phyloP scores from a whole-genome alignment of 2,888 invertebrate genomes.

The Laothoe populi region DNA sequence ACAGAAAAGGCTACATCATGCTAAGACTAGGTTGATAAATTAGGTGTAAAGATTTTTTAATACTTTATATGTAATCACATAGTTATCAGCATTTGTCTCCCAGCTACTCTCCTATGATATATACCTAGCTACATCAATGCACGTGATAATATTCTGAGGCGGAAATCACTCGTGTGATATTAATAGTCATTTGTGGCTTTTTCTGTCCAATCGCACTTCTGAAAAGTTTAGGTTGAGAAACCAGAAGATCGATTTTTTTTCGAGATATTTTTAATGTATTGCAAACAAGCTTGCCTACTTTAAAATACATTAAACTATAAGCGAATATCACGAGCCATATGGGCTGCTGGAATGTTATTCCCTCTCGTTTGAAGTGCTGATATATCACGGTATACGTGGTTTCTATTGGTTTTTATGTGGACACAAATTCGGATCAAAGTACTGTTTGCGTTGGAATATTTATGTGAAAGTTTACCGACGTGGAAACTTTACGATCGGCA shows the following conservation, averaged over 20 bases:
- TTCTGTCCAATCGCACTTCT: neutral
- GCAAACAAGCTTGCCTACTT: neutral
- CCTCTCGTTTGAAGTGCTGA: conserved; percentile 1
- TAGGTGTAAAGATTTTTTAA: too few relatives aligned
- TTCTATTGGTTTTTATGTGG: conserved; percentile 23
- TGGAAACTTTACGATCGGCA: conserved; percentile 26
- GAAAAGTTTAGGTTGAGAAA: neutral
- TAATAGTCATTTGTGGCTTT: neutral
- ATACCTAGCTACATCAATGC: too few relatives aligned
- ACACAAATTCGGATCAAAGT: conserved; percentile 22
- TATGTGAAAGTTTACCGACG: conserved; percentile 24
- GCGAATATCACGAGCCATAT: neutral
- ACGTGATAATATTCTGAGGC: neutral
- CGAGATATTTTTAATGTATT: neutral
- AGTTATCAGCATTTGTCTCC: too few relatives aligned
- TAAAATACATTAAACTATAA: conserved; percentile 4
- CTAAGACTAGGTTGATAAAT: too few relatives aligned
- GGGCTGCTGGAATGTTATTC: neutral
- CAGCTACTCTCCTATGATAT: too few relatives aligned
- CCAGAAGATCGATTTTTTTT: too few relatives aligned
- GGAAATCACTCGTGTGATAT: neutral
- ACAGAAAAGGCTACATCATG: too few relatives aligned
- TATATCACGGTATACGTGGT: conserved; percentile 14
- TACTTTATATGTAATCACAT: too few relatives aligned
- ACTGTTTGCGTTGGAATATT: conserved; percentile 27